phyloP scores from a whole-genome alignment of 23 tunicate species.

The Styela clava region DNA sequence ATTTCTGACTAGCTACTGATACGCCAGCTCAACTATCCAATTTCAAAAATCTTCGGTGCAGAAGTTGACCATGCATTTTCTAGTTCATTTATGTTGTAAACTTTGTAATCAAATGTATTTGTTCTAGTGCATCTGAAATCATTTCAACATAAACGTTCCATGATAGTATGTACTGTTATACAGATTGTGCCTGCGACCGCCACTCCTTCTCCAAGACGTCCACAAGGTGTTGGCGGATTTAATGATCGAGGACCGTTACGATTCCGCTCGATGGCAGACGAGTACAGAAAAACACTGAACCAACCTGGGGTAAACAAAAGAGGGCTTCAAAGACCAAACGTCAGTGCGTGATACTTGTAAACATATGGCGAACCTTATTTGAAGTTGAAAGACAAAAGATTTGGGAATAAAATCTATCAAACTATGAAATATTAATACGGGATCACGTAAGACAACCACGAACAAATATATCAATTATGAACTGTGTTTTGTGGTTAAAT shows the following conservation, averaged over 20 bases:
- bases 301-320: neutral
- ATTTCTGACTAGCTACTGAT: too few relatives aligned
- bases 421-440: too few relatives aligned
- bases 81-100: too few relatives aligned
- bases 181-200: neutral
- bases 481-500: neutral
- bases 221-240: neutral
- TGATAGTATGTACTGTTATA: too few relatives aligned
- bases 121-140: too few relatives aligned
- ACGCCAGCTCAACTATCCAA: too few relatives aligned
- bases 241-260: neutral
- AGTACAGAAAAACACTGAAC: conserved; percentile 1
- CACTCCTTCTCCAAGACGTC: neutral
- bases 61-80: too few relatives aligned
- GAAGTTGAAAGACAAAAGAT: too few relatives aligned
- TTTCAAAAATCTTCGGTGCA: too few relatives aligned
- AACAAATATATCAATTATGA: neutral
- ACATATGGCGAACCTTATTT: too few relatives aligned
- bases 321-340: neutral
- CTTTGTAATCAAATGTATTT: too few relatives aligned
- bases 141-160: neutral
- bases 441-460: neutral
- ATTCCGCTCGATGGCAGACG: conserved; percentile 27
- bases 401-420: too few relatives aligned
- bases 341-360: neutral